phyloP scores from a whole-genome alignment of 2,797 vertebrate genomes.

The Nothura maculosa region DNA sequence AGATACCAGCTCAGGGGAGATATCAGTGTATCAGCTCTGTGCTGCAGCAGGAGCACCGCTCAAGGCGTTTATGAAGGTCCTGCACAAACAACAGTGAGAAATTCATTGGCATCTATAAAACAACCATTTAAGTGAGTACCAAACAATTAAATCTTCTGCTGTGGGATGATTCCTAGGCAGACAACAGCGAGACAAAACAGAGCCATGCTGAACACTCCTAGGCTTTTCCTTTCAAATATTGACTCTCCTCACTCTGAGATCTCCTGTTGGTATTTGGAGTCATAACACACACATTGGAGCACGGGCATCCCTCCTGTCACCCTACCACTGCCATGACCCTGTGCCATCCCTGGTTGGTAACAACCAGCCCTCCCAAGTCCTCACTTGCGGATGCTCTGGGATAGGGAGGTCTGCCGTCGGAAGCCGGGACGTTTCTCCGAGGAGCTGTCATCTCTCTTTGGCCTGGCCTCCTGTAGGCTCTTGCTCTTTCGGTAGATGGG shows the following conservation, averaged over 20 bases:
- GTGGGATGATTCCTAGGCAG: not conserved
- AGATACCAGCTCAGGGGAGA: not conserved
- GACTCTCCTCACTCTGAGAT: not conserved
- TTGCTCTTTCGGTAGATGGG: constrained; percentile 85
- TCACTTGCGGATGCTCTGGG: constrained; percentile 96
- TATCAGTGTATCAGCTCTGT: not conserved
- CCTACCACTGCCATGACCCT: not conserved
- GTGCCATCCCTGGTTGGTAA: rapidly evolving
- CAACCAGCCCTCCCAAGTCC: not conserved
- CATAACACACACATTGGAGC: rapidly evolving
- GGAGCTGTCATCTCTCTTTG: constrained; percentile 67
- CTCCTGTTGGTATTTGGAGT: not conserved
- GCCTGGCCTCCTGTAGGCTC: constrained; percentile 83
- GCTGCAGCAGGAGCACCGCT: not conserved
- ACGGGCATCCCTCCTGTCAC: rapidly evolving
- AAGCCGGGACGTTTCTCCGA: constrained; percentile 75
- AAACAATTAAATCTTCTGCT: not conserved
- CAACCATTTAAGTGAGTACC: rapidly evolving
- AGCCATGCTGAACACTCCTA: not conserved
- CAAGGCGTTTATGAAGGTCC: not conserved
- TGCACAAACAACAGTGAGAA: not conserved
- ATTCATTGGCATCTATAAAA: not conserved
- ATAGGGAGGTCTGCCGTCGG: constrained; percentile 90
- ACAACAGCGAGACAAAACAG: not conserved
- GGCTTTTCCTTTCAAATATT: rapidly evolving